Conservation (phyloP, 1,140 invertebrate genomes). For the Caenorhabditis tropicalis region DNA sequence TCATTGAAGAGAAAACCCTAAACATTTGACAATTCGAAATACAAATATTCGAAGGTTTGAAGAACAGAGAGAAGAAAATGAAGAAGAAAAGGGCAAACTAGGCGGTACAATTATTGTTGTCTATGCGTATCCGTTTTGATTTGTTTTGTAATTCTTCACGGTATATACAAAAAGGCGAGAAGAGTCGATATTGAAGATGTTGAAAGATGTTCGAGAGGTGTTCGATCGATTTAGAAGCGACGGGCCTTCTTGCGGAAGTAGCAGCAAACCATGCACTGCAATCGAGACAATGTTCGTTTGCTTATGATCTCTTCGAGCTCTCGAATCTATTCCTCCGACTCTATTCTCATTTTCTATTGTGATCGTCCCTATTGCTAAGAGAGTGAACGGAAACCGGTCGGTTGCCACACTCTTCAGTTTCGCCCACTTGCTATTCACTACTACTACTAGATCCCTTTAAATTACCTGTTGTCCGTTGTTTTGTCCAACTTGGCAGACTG, state of each 20-base stretch:
- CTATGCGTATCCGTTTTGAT: conserved; percentile 27
- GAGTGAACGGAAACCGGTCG: not conserved
- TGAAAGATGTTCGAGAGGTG: not conserved
- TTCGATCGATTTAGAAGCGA: conserved; percentile 42
- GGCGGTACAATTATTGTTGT: conserved; percentile 41
- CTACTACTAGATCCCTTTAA: not conserved
- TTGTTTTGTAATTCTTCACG: conserved; percentile 8
- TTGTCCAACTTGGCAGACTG: conserved; percentile 67
- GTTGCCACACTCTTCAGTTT: not conserved
- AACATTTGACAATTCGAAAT: not conserved
- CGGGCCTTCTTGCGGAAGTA: conserved; percentile 64
- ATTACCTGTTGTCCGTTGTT: conserved; percentile 54
- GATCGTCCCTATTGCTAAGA: conserved; percentile 12
- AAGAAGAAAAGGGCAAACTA: conserved; percentile 4
- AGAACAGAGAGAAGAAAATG: not conserved
- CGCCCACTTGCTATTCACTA: not conserved
- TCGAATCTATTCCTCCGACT: not conserved
- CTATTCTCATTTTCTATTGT: conserved; percentile 12
- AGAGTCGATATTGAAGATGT: not conserved
- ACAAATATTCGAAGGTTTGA: not conserved
- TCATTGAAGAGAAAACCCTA: conserved; percentile 33
- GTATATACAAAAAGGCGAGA: conserved; percentile 37
- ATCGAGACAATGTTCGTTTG: conserved; percentile 41
- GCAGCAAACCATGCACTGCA: conserved; percentile 64
- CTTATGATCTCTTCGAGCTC: conserved; percentile 32